Percentiles rank a stretch among this genome's conserved stretches.
Evolutionary conservation across 2,797 vertebrate species (phyloP).

Genomic region (Pipistrellus nathusii): DNA sequence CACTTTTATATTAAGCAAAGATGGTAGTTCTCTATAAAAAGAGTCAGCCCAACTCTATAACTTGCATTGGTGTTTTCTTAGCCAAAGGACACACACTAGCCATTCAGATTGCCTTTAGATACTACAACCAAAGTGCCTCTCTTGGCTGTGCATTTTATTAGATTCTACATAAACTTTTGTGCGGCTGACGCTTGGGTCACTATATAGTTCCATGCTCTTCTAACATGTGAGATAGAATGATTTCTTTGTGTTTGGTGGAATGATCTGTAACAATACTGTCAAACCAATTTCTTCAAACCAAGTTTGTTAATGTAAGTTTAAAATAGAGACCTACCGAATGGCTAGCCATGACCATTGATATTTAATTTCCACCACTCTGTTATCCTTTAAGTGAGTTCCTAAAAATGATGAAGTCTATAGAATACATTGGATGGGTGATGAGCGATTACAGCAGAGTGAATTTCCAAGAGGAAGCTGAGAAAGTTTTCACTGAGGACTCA

Average conservation of each 20-base stretch:
- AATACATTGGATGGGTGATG: too few relatives aligned
- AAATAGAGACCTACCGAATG: neutral
- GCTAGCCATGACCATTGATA: neutral
- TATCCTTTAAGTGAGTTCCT: neutral
- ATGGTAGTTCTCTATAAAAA: neutral
- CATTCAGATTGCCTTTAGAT: neutral
- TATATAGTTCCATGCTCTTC: neutral
- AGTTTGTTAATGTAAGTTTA: neutral
- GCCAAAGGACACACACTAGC: neutral
- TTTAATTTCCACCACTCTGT: neutral
- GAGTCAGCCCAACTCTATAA: neutral
- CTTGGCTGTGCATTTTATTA: neutral
- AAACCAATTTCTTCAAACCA: neutral
- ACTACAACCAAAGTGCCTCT: neutral
- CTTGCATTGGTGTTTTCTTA: neutral
- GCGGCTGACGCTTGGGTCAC: neutral
- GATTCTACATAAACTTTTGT: neutral
- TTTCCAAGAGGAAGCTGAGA: neutral
- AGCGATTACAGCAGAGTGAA: neutral
- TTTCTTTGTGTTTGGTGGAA: neutral
- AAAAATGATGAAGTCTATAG: neutral
- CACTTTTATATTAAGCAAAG: slow-evolving; percentile 13
- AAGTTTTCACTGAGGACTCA: neutral
- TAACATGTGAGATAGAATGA: neutral
- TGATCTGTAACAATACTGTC: neutral